These are phyloP conservation scores for Lepeophtheirus nordmannii DNA, from an alignment of 2,888 invertebrate genomes.

Conservation along the genomic window DNA sequence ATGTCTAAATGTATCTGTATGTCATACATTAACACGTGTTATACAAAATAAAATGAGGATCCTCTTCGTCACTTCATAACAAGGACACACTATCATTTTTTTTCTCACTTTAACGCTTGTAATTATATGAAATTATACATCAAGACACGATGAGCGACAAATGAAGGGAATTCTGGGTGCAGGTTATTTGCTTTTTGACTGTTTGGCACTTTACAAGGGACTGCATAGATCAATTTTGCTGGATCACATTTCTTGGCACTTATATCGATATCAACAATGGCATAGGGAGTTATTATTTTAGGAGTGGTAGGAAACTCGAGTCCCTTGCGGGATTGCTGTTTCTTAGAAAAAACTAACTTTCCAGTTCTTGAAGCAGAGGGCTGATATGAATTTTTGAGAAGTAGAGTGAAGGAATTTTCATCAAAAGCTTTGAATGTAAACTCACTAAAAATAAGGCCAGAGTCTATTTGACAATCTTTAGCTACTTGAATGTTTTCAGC, in stretches of 20 bases:
- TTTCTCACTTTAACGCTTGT: background rate
- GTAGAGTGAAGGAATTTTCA: slow-evolving; percentile 7
- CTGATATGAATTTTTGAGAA: slow-evolving; percentile 2
- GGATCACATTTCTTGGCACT: slow-evolving; percentile 3
- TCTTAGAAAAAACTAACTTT: background rate
- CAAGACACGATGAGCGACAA: background rate
- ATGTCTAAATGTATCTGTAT: too few relatives aligned
- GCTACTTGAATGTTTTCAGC: slow-evolving; percentile 6
- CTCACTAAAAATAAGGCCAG: background rate
- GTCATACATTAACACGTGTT: too few relatives aligned
- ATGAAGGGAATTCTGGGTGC: background rate
- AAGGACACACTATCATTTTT: background rate
- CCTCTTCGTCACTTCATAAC: background rate
- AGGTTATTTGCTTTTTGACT: background rate
- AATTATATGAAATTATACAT: background rate
- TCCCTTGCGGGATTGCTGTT: background rate
- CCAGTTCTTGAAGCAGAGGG: background rate
- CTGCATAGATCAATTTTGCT: background rate
- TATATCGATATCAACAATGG: background rate
- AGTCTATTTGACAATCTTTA: slow-evolving; percentile 18
- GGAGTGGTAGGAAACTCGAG: background rate
- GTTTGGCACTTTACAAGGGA: slow-evolving; percentile 5
- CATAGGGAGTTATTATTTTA: background rate
- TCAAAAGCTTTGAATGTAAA: slow-evolving; percentile 14
- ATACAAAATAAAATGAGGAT: too few relatives aligned